Conservation (phyloP, 2,888 invertebrate species). For the Lacanobia oleracea region DNA sequence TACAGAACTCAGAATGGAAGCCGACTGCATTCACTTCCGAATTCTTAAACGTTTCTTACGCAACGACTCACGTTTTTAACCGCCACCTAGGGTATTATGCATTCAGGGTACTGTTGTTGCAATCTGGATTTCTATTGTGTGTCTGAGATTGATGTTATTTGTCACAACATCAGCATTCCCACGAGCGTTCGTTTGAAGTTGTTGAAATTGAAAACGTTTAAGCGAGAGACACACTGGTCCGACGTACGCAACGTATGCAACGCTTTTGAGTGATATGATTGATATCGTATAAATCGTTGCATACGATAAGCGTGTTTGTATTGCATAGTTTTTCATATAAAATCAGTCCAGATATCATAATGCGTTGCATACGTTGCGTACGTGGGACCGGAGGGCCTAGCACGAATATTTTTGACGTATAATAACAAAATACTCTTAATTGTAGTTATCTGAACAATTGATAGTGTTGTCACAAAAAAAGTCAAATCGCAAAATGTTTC, state of each 20-base stretch:
- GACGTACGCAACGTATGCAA: no score
- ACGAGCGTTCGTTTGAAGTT: constrained; percentile 17
- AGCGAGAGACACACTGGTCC: no score
- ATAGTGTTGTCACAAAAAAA: constrained; percentile 7
- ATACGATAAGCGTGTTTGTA: no score
- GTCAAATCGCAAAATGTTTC: background rate
- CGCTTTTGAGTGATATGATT: no score
- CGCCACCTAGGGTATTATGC: constrained; percentile 59
- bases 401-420: no score
- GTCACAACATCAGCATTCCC: constrained; percentile 57
- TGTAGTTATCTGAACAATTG: background rate
- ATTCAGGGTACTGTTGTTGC: constrained; percentile 58
- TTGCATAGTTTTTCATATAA: no score
- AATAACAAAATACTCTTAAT: background rate
- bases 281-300: no score
- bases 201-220: no score
- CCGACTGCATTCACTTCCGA: constrained; percentile 83
- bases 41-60: constrained; percentile 72
- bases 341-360: no score
- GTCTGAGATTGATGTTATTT: constrained; percentile 51
- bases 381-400: no score
- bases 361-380: no score
- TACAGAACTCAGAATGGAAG: constrained; percentile 72
- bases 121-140: constrained; percentile 64
- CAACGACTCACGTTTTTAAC: constrained; percentile 64